Evolutionary conservation across 2,888 invertebrate genomes (phyloP).

Genomic region (Apoda limacodes): DNA sequence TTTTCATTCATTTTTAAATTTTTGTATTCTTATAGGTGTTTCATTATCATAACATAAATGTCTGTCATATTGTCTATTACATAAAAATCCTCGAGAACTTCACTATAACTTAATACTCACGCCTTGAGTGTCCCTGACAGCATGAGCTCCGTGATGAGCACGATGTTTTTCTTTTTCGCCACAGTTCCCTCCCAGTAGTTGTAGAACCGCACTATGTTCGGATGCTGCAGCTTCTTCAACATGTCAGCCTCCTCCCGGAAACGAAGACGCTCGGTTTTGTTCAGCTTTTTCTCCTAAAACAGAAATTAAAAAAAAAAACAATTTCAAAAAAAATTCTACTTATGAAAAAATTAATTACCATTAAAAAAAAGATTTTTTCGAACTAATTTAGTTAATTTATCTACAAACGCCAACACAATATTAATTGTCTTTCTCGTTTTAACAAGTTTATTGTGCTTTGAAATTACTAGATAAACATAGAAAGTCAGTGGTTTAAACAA

Average conservation of each 20-base stretch:
- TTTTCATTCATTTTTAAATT: no score
- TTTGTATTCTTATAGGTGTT: no score
- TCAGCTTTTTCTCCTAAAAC: slow-evolving; percentile 97
- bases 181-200: slow-evolving; percentile 98
- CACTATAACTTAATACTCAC: slow-evolving; percentile 70
- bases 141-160: slow-evolving; percentile 99
- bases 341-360: background rate
- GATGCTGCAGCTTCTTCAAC: slow-evolving; percentile 98
- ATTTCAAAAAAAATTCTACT: background rate
- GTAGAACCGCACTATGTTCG: slow-evolving; percentile 97
- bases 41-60: no score
- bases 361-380: background rate
- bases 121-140: slow-evolving; percentile 98
- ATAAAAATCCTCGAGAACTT: no score
- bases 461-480: no score
- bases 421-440: no score
- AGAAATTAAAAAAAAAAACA: slow-evolving; percentile 9
- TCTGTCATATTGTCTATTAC: no score
- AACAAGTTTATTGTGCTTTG: no score
- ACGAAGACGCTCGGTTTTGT: slow-evolving; percentile 93
- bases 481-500: no score
- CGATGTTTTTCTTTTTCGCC: slow-evolving; percentile 95
- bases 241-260: slow-evolving; percentile 98
- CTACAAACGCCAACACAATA: no score
- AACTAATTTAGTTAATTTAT: no score